These are phyloP conservation scores for Bombycilla garrulus DNA, from an alignment of 2,113 vertebrate species.

Conservation along the genomic window DNA sequence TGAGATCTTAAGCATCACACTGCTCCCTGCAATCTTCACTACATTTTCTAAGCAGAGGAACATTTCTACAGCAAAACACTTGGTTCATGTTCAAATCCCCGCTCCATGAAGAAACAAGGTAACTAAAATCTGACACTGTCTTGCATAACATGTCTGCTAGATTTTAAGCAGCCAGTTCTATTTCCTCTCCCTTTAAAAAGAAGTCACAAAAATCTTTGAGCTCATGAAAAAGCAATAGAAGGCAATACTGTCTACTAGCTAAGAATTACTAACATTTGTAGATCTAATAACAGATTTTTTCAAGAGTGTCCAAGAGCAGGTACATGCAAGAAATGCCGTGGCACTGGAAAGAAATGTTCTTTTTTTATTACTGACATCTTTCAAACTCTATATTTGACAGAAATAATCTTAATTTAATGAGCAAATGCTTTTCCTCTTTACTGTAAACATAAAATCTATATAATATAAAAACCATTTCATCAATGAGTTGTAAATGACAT, in stretches of 20 bases:
- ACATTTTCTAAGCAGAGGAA: neutral
- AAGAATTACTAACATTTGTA: neutral
- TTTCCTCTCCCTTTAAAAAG: neutral
- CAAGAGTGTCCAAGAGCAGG: neutral
- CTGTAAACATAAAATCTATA: neutral
- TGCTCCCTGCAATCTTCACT: neutral
- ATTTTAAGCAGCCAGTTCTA: neutral
- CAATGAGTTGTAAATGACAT: neutral
- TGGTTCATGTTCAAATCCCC: neutral
- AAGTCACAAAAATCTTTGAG: neutral
- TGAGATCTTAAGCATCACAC: accelerated
- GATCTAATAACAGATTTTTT: neutral
- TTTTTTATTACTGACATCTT: neutral
- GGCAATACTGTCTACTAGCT: neutral
- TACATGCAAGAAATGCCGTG: neutral
- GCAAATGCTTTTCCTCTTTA: neutral
- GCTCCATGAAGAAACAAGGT: neutral
- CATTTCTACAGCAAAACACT: neutral
- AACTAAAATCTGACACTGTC: neutral
- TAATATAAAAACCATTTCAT: neutral
- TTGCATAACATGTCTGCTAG: neutral
- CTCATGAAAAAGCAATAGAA: neutral
- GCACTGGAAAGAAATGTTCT: neutral
- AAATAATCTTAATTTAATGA: neutral
- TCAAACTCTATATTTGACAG: neutral